phyloP scores from a whole-genome alignment of 2,888 invertebrate species.

The Diploptera punctata region DNA sequence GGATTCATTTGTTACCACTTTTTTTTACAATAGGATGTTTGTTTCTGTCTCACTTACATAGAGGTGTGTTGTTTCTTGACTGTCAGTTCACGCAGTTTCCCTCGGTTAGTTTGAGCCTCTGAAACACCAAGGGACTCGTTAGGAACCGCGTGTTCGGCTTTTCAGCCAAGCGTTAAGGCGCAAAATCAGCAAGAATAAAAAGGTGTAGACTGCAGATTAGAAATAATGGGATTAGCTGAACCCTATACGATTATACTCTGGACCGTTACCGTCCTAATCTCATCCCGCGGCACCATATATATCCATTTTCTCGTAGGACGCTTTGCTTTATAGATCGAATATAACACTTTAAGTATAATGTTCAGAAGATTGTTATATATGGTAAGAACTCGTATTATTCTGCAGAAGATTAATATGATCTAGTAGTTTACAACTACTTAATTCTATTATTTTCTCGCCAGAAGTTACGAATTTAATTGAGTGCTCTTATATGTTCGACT shows the following conservation, averaged over 20 bases:
- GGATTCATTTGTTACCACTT: conserved; percentile 5
- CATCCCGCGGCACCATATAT: background rate
- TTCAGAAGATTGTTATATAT: conserved; percentile 4
- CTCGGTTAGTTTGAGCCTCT: conserved; percentile 9
- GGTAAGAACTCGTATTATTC: too few species aligned
- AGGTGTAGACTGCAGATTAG: conserved; percentile 14
- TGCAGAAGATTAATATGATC: too few species aligned
- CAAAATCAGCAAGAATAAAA: conserved; percentile 22
- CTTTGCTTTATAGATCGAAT: background rate
- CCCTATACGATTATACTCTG: background rate
- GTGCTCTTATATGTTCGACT: too few species aligned
- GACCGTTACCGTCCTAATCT: background rate
- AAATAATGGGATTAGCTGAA: conserved; percentile 20
- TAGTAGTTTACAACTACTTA: too few species aligned
- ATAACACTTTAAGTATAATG: background rate
- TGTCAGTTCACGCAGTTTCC: conserved; percentile 20
- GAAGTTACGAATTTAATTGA: too few species aligned
- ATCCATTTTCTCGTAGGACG: background rate
- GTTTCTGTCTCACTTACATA: background rate
- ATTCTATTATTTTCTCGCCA: too few species aligned
- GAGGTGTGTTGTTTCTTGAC: conserved; percentile 20
- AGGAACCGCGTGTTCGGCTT: conserved; percentile 19
- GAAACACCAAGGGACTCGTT: conserved; percentile 24
- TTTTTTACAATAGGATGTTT: background rate
- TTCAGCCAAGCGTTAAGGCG: conserved; percentile 21